Evolutionary conservation across 2,113 vertebrate genomes (phyloP), one percentile per base, ranked within the genome.

Genomic region (Australoheros scitulus): DNA sequence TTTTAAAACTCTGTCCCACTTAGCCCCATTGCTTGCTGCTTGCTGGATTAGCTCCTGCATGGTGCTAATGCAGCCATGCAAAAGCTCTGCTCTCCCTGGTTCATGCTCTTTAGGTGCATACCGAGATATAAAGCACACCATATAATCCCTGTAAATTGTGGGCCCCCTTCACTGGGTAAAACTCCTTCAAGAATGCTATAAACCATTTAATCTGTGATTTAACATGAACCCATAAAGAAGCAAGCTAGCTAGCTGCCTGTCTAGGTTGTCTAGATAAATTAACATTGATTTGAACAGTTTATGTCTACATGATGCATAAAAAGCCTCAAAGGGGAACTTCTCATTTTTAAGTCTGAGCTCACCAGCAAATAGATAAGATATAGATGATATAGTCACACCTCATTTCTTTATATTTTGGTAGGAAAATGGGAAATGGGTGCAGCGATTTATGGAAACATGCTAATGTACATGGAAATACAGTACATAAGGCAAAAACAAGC

Each of bases 201-300:
- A 95, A 94, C 83, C 81, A 32, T 92, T 89, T 95, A 95, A 96
- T 93, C 94, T 94, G 86, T 92, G 92, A 93, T 93, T 95, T 94
- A 84, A 65, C 70, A 90, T 52, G 82, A 88, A 83, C 84, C 85
- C 84, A 79, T 68, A 86, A 84, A 43, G 58, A 59, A 79, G 85
- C 57, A 61, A 68, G 85, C 50, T 43, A 63, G 76, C 70, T 61
- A 81, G 80, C 80, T 63, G 81, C 63, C 74, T 80, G 86, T 91
- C 24, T 61, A 38, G 55, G 43, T 32, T 2, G 55, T 58, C 65
- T 61, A 50, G 68, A 58, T 55, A 26, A 85, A 83, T 34, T 78
- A 77, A 61, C 18, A 26, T n/a, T 14, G 7, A 32, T 68, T 36
- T 32, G 18, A 74, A 43, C 50, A 9, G 20, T 55, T 55, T 72